Base-by-base conservation (phyloP, 2,797 vertebrate genomes). In the Agapornis canus region DNA sequence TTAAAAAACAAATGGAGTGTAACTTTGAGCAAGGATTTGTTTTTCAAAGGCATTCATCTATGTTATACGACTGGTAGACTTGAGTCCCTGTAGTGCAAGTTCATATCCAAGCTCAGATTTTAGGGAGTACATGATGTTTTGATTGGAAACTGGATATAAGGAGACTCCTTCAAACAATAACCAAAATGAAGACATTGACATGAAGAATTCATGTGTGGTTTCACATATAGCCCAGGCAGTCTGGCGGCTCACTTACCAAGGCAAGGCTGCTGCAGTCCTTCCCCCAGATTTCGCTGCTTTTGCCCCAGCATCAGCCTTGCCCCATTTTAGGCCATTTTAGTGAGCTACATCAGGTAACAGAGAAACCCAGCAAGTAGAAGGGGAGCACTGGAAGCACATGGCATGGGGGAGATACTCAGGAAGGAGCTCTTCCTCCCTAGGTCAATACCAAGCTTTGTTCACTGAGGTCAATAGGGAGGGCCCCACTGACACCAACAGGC, bases 121-220 rank as follows among this genome's bases (percentile, higher is more conserved):
- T 88, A 96, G 76, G 27, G 66, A 84, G 6, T 73, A 88, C 66
- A 83, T n/a, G 26, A 91, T 91, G 84, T 91, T 97, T 95, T 94
- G 73, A 94, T 82, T 95, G 96, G 95, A 94, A 94, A 95, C 63
- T 42, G 56, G 63, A 72, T 84, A 73, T 69, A 86, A 65, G 45
- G 54, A 92, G 51, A 90, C 22, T 73, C 82, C 66, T 92, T 96
- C 80, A 94, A 95, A 96, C 66, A 90, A 95, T 88, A 90, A 88
- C 73, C 60, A 94, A 95, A 95, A 90, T 76, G 82, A 94, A 86
- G 82, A 94, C 80, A 91, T 13, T 79, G 85, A 92, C 60, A 61
- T 37, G 63, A 93, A 70, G 92, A 96, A 93, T 96, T 94, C 18
- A 6, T 56, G 68, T 77, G 80, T 57, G 66, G 82, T 82, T 92